These are phyloP conservation scores for Eutrigla gurnardus DNA, from an alignment of 2,797 vertebrate species.

Conservation along the genomic window DNA sequence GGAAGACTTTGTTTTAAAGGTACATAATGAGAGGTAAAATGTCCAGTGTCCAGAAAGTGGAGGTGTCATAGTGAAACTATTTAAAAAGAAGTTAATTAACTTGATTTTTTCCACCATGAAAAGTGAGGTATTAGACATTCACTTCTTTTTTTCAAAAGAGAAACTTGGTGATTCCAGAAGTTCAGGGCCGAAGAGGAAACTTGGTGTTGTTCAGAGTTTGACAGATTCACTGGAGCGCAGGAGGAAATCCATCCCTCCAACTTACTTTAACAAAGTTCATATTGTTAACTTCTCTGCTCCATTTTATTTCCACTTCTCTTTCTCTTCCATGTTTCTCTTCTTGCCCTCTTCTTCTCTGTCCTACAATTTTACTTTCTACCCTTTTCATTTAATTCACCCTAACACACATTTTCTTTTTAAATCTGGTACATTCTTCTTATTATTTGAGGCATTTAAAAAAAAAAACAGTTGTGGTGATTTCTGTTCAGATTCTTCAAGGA, in stretches of 20 bases:
- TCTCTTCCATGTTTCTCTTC: not conserved
- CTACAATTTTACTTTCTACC: slow-evolving; percentile 1
- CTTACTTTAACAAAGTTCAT: slow-evolving; percentile 35
- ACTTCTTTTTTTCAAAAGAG: slow-evolving; percentile 6
- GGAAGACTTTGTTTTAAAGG: slow-evolving; percentile 3
- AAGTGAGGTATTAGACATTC: slow-evolving; percentile 20
- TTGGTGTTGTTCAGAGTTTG: slow-evolving; percentile 46
- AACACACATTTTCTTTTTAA: slow-evolving; percentile 15
- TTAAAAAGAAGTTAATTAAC: slow-evolving; percentile 23
- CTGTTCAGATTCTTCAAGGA: slow-evolving; percentile 12
- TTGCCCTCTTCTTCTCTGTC: not conserved
- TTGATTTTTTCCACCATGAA: not conserved
- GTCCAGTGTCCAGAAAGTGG: not conserved
- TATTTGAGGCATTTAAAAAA: not conserved
- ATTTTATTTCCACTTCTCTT: not conserved
- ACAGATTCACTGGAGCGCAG: slow-evolving; percentile 60
- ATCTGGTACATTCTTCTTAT: slow-evolving; percentile 1
- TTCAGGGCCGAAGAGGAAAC: slow-evolving; percentile 36
- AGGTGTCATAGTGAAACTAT: slow-evolving; percentile 20
- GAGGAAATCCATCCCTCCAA: slow-evolving; percentile 43
- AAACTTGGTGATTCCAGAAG: slow-evolving; percentile 42
- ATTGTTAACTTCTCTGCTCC: slow-evolving; percentile 30
- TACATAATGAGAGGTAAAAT: slow-evolving; percentile 17
- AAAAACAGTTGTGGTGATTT: not conserved
- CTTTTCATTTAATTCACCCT: not conserved